These are phyloP conservation scores for Chaetodon auriga DNA, from an alignment of 2,113 vertebrate genomes.

Conservation along the genomic window DNA sequence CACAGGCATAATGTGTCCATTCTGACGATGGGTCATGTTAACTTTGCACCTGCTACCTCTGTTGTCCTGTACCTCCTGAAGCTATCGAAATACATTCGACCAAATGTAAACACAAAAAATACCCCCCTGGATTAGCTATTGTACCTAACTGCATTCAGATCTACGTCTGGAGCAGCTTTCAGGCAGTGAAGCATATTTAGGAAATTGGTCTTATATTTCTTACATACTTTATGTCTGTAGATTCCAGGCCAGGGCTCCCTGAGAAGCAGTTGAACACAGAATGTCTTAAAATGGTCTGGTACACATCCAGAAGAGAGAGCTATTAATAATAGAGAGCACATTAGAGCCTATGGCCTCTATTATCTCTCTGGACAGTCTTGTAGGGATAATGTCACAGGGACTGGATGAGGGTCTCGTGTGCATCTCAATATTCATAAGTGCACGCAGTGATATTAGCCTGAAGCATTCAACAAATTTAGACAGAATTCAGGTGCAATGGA, in stretches of 20 bases:
- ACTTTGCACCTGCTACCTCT: too few species aligned
- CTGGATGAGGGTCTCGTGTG: constrained; percentile 40
- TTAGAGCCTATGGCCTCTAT: constrained; percentile 54
- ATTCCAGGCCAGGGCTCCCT: constrained; percentile 19
- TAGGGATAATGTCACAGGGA: constrained; percentile 56
- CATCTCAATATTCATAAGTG: constrained; percentile 53
- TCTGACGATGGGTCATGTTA: too few species aligned
- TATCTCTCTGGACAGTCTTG: constrained; percentile 61
- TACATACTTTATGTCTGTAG: not conserved
- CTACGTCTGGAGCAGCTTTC: not conserved
- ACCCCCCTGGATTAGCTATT: not conserved
- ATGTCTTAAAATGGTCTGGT: constrained; percentile 50
- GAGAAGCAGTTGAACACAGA: constrained; percentile 38
- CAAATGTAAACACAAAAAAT: not conserved
- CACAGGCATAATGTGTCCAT: not conserved
- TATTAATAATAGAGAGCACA: constrained; percentile 60
- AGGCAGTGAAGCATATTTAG: constrained; percentile 3
- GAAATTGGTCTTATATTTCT: not conserved
- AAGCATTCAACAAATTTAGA: constrained; percentile 48
- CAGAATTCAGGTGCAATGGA: constrained; percentile 23
- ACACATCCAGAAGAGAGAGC: constrained; percentile 38
- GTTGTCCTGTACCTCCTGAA: too few species aligned
- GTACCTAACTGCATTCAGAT: not conserved
- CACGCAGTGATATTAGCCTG: constrained; percentile 41
- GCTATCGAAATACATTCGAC: too few species aligned